Conservation (phyloP, 2,797 vertebrate genomes). For the Anniella stebbinsi region DNA sequence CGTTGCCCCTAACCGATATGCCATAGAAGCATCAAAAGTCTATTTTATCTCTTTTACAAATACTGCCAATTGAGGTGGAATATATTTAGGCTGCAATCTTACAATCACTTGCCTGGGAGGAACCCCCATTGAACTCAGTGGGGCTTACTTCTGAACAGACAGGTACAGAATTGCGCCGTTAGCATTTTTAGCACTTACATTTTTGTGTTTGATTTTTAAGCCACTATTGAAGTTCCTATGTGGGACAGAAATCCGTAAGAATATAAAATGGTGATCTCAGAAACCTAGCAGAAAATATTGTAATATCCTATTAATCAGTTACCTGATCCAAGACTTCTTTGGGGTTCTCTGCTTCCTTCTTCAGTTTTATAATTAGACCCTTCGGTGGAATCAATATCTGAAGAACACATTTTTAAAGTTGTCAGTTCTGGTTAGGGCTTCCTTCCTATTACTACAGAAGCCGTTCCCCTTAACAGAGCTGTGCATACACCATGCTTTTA, state of each 20-base stretch:
- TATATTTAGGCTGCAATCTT: background rate
- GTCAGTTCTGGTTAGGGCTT: background rate
- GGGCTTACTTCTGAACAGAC: background rate
- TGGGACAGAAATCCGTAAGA: too few relatives aligned
- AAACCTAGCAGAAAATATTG: background rate
- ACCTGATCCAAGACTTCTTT: conserved; percentile 98
- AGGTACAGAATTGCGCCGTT: background rate
- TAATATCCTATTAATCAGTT: conserved; percentile 36
- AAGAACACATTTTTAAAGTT: conserved; percentile 50
- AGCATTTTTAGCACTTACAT: background rate
- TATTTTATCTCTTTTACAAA: background rate
- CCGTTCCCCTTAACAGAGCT: background rate
- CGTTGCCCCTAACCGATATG: conserved; percentile 8
- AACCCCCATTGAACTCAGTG: background rate
- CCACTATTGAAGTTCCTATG: background rate
- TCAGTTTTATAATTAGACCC: conserved; percentile 92
- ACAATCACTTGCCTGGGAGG: background rate
- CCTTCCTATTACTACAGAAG: background rate
- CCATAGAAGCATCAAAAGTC: background rate
- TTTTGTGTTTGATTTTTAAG: background rate
- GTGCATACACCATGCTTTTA: background rate
- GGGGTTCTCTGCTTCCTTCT: conserved; percentile 94
- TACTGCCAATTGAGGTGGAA: too few relatives aligned
- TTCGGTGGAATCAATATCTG: conserved; percentile 98
- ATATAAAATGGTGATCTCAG: background rate